Evolutionary conservation across 2,888 invertebrate genomes (phyloP).

Genomic region (Conomelus anceps): DNA sequence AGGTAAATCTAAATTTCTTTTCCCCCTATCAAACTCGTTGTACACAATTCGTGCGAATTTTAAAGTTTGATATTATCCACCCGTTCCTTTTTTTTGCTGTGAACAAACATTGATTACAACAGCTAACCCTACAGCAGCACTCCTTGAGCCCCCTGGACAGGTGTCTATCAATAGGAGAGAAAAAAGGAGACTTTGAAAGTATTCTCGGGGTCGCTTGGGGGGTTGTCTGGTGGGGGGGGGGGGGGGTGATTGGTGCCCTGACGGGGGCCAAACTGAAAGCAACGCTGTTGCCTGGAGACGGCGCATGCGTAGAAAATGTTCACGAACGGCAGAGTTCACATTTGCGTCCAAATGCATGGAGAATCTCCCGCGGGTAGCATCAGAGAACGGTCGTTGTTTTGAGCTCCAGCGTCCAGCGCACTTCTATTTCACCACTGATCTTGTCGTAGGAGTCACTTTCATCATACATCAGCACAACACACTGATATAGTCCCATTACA

Average conservation of each 20-base stretch:
- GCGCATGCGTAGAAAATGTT: neutral
- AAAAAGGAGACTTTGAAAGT: neutral
- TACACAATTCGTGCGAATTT: too few relatives aligned
- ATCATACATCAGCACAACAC: too few relatives aligned
- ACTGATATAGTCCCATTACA: too few relatives aligned
- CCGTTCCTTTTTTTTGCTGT: neutral
- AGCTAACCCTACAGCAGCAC: neutral
- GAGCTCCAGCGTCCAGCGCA: neutral
- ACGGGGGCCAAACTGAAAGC: neutral
- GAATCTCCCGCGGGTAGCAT: neutral
- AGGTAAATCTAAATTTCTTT: neutral
- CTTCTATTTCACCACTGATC: neutral
- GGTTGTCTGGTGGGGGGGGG: neutral
- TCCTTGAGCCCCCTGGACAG: neutral
- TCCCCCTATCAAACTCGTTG: neutral
- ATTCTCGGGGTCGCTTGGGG: neutral
- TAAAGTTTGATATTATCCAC: neutral
- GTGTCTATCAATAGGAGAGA: neutral
- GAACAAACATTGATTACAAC: neutral
- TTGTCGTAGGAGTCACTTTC: neutral
- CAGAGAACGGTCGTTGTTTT: neutral
- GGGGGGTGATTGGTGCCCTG: neutral
- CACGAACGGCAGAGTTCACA: neutral
- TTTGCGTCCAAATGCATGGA: neutral
- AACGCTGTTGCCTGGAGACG: neutral